Percentiles rank a stretch among this genome's conserved stretches.
Evolutionary conservation across 2,113 vertebrate species (phyloP).

Genomic region (Hydrochoerus hydrochaeris): DNA sequence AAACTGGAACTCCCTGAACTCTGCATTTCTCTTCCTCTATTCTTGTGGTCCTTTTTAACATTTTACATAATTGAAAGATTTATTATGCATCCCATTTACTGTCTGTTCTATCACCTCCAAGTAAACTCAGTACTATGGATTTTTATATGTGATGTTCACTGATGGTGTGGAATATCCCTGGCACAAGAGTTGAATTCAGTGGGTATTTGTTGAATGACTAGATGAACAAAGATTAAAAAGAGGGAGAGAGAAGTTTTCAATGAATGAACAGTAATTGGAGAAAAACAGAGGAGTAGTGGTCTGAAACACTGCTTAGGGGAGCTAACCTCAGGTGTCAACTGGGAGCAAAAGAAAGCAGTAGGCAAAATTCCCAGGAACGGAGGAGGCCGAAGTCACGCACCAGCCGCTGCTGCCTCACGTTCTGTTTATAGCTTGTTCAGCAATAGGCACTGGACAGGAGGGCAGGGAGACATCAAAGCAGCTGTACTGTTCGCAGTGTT

Average conservation of each 20-base stretch:
- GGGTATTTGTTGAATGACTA: slow-evolving; percentile 3
- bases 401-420: background rate
- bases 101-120: background rate
- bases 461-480: slow-evolving; percentile 69
- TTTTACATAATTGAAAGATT: background rate
- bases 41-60: background rate
- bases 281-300: background rate
- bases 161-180: background rate
- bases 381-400: background rate
- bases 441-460: slow-evolving; percentile 55
- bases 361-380: background rate
- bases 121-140: background rate
- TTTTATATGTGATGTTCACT: background rate
- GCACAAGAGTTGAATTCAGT: background rate
- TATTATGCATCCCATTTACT: background rate
- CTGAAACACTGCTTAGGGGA: background rate
- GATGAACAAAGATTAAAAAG: background rate
- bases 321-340: background rate
- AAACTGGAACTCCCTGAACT: background rate
- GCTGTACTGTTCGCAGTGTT: slow-evolving; percentile 58
- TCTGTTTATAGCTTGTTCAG: slow-evolving; percentile 65
- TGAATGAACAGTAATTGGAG: background rate
- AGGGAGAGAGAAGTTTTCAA: background rate
- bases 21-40: background rate
- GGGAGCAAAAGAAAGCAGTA: background rate